These are phyloP conservation scores for Euspilapteryx auroguttella DNA, from an alignment of 2,888 invertebrate genomes.

Conservation along the genomic window DNA sequence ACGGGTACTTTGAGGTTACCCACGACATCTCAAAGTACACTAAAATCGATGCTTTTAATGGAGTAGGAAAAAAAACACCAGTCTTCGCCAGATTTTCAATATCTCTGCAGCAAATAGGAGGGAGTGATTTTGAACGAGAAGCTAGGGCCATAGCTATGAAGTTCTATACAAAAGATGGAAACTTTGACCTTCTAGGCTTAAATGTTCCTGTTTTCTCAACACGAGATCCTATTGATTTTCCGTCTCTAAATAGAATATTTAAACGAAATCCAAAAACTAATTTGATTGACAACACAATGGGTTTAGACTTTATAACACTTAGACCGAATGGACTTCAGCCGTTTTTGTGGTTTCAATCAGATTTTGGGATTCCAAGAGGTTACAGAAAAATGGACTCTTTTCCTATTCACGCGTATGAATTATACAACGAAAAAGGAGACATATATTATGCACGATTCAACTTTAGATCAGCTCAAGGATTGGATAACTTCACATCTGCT, in stretches of 20 bases:
- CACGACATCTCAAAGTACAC: conserved; percentile 76
- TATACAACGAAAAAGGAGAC: conserved; percentile 74
- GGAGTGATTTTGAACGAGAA: conserved; percentile 81
- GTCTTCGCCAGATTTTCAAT: conserved; percentile 75
- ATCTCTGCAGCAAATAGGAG: conserved; percentile 80
- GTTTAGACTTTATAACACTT: conserved; percentile 85
- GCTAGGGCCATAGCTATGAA: conserved; percentile 86
- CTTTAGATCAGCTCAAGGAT: conserved; percentile 84
- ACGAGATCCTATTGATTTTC: conserved; percentile 81
- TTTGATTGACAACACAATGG: conserved; percentile 79
- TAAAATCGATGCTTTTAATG: conserved; percentile 73
- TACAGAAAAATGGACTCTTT: conserved; percentile 89
- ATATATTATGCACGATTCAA: conserved; percentile 85
- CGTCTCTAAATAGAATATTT: conserved; percentile 84
- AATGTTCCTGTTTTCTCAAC: conserved; percentile 87
- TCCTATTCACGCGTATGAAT: conserved; percentile 86
- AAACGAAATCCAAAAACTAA: conserved; percentile 88
- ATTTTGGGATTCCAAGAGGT: conserved; percentile 88
- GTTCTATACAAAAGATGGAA: conserved; percentile 87
- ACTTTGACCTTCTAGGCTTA: conserved; percentile 84
- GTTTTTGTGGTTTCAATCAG: conserved; percentile 80
- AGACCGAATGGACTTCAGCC: too few species aligned
- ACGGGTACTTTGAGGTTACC: conserved; percentile 81
- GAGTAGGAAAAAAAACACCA: conserved; percentile 75
- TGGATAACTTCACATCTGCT: conserved; percentile 69